Evolutionary conservation across 2,888 invertebrate species (phyloP).

Genomic region (Volucella bombylans): DNA sequence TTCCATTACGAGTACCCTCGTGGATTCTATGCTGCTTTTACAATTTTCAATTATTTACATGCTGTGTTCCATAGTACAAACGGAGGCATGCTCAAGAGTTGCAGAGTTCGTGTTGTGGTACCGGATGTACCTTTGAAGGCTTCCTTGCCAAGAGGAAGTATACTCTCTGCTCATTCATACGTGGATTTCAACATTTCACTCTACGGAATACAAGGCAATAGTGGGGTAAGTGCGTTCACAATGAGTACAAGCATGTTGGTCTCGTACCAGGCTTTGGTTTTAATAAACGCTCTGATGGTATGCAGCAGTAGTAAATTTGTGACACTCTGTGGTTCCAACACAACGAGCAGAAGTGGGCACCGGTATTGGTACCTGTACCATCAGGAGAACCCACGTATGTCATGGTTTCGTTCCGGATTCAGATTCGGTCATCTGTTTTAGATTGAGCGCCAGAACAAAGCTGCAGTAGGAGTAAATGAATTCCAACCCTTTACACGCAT

Average conservation of each 20-base stretch:
- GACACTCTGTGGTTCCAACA: constrained; percentile 16
- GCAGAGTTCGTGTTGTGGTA: background rate
- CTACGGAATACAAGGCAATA: background rate
- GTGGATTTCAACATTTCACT: constrained; percentile 57
- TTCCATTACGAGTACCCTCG: too few relatives aligned
- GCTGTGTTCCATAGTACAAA: too few relatives aligned
- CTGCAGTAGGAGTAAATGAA: constrained; percentile 41
- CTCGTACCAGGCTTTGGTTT: constrained; percentile 36
- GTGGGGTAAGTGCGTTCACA: constrained; percentile 22
- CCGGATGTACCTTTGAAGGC: constrained; percentile 70
- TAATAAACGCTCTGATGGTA: constrained; percentile 42
- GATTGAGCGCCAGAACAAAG: background rate
- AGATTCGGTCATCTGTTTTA: constrained; percentile 49
- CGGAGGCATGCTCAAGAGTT: too few relatives aligned
- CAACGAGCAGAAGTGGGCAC: background rate
- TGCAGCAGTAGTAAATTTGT: constrained; percentile 55
- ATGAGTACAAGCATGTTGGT: constrained; percentile 25
- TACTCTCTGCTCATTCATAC: constrained; percentile 64
- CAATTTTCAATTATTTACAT: too few relatives aligned
- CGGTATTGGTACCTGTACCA: background rate
- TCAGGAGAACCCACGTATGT: constrained; percentile 35
- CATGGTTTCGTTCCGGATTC: constrained; percentile 30
- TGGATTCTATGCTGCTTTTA: too few relatives aligned
- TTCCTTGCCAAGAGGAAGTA: constrained; percentile 57
- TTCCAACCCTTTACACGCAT: constrained; percentile 64